Evolutionary conservation across 2,888 invertebrate species (phyloP).

Genomic region (Epinotia nisella): DNA sequence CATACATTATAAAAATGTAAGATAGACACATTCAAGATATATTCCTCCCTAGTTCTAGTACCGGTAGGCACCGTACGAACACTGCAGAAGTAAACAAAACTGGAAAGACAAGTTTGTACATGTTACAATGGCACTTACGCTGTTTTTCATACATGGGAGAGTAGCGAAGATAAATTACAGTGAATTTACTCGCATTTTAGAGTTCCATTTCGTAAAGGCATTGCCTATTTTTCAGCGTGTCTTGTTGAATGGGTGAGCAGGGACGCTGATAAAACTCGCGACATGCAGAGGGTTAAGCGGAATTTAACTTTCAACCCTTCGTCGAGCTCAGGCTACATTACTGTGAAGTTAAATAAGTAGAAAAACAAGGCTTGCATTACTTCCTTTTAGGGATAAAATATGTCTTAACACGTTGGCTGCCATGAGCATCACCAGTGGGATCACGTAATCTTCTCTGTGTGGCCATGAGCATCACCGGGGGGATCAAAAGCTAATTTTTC

Average conservation of each 20-base stretch:
- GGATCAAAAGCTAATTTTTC: too few relatives aligned
- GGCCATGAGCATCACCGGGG: too few relatives aligned
- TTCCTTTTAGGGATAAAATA: too few relatives aligned
- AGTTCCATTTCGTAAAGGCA: conserved; percentile 14
- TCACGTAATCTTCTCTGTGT: too few relatives aligned
- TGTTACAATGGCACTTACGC: neutral
- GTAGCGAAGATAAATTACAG: conserved; percentile 13
- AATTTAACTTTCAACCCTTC: neutral
- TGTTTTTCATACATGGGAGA: neutral
- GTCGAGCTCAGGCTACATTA: neutral
- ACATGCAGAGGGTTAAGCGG: neutral
- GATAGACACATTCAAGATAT: conserved; percentile 4
- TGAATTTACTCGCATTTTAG: conserved; percentile 26
- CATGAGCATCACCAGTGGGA: too few relatives aligned
- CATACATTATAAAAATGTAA: conserved; percentile 1
- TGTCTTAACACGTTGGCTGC: too few relatives aligned
- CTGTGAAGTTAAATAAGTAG: too few relatives aligned
- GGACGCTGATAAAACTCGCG: neutral
- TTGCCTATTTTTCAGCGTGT: conserved; percentile 11
- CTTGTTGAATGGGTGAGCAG: conserved; percentile 8
- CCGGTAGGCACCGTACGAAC: conserved; percentile 6
- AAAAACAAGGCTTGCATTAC: too few relatives aligned
- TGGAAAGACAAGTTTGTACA: neutral
- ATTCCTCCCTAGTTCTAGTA: neutral
- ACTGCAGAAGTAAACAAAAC: neutral